Percentiles rank a stretch among this genome's conserved stretches.
Conservation (phyloP, 2,888 invertebrate species). For the Anorthoa munda region DNA sequence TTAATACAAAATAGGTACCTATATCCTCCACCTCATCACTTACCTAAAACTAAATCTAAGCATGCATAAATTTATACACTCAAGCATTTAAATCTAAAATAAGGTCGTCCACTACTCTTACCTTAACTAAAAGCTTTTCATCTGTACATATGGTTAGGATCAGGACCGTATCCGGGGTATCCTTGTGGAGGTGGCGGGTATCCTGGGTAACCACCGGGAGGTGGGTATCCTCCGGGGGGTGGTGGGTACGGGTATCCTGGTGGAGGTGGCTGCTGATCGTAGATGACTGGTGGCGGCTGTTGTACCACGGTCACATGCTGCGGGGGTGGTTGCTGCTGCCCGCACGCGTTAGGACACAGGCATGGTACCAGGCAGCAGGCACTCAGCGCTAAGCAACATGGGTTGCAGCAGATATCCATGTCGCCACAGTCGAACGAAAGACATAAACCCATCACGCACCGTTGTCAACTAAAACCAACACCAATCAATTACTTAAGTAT, state of each 20-base stretch:
- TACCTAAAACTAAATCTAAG: conserved; percentile 18
- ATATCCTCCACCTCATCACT: conserved; percentile 25
- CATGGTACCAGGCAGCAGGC: conserved; percentile 87
- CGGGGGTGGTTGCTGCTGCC: conserved; percentile 82
- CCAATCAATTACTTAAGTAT: conserved; percentile 60
- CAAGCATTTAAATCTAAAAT: conserved; percentile 15
- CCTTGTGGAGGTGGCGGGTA: conserved; percentile 70
- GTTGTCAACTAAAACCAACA: conserved; percentile 77
- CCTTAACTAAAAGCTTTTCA: conserved; percentile 75
- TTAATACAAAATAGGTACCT: conserved; percentile 25
- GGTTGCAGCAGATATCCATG: conserved; percentile 84
- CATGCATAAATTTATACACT: conserved; percentile 25
- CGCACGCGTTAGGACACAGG: conserved; percentile 87
- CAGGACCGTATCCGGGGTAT: conserved; percentile 69
- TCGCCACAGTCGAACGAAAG: conserved; percentile 86
- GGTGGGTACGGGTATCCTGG: conserved; percentile 77
- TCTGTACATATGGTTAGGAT: conserved; percentile 75
- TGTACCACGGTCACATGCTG: conserved; percentile 82
- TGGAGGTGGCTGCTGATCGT: conserved; percentile 77
- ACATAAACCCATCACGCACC: conserved; percentile 84
- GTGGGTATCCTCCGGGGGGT: conserved; percentile 70
- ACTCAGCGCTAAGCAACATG: conserved; percentile 85
- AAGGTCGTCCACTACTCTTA: conserved; percentile 78
- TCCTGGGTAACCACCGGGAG: conserved; percentile 69
- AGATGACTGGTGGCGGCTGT: conserved; percentile 81